phyloP scores from a whole-genome alignment of 2,113 vertebrate species.

The Craseonycteris thonglongyai region DNA sequence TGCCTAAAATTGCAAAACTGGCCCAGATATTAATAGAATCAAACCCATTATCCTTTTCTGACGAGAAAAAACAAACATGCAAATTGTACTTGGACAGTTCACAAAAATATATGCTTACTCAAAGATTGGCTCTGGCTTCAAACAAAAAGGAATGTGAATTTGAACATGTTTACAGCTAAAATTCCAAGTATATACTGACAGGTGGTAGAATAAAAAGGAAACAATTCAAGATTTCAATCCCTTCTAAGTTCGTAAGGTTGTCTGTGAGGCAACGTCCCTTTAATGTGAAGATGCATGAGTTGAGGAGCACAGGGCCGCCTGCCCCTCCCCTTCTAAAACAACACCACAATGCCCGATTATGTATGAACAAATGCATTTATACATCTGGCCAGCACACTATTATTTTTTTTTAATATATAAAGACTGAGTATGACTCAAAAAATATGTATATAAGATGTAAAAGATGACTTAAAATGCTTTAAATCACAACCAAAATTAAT shows the following conservation, averaged over 20 bases:
- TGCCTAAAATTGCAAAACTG: not conserved
- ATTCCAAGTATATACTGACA: not conserved
- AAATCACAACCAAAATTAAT: conserved; percentile 62
- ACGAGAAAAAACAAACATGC: not conserved
- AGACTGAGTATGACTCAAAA: conserved; percentile 56
- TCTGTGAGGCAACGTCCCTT: not conserved
- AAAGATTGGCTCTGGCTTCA: conserved; percentile 21
- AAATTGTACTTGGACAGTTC: not conserved
- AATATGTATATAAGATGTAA: conserved; percentile 60
- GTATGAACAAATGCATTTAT: conserved; percentile 61
- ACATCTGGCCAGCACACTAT: conserved; percentile 70
- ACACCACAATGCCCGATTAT: conserved; percentile 24
- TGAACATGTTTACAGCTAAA: not conserved
- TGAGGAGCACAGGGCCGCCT: not conserved
- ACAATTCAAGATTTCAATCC: conserved; percentile 43
- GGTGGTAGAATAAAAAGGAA: not conserved
- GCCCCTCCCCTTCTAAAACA: not conserved
- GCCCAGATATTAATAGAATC: too few relatives aligned
- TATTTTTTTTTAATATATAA: conserved; percentile 59
- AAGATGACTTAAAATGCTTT: conserved; percentile 60
- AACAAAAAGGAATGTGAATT: conserved; percentile 1
- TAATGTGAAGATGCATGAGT: conserved; percentile 1
- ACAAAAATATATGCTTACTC: conserved; percentile 30
- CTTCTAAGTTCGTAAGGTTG: conserved; percentile 20
- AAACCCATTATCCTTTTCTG: not conserved